Evolutionary conservation across 2,888 invertebrate species (phyloP), one percentile per base, ranked within the genome.

Genomic region (Phalera bucephala): DNA sequence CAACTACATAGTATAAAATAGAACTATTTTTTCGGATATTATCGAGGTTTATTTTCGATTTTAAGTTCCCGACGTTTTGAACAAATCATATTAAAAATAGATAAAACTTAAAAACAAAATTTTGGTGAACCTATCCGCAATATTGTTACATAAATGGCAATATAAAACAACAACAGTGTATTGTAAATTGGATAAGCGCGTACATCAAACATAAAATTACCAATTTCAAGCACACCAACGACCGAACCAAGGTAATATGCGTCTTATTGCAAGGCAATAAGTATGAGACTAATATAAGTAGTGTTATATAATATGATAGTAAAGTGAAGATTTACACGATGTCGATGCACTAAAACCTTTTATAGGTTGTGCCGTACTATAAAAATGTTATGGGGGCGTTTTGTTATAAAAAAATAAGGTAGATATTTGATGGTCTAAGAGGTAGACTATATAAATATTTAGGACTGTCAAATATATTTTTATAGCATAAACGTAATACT

Each of bases 301-400:
- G 22, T 44, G 41, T 47, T 45, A 49, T 41, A 41, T 48, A 55
- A 60, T 53, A 56, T 48, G 54, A 52, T 49, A 64, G 40, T 64
- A 62, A 66, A 65, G 38, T 31, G 52, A 61, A 64, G 65, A 64
- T 71, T 69, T 66, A 64, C 65, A 60, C 62, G 63, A 67, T 70
- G 66, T 65, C 64, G 49, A 48, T 54, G 52, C 58, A 65, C 66
- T 80, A 72, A 80, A 57, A 72, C 64, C 58, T 63, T 81, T 82
- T 83, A 83, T 72, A 58, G 65, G 63, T 67, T 72, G 74, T 76
- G 73, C 71, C 62, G 49, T 64, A 70, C 79, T 67, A 80, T 85
- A 85, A 83, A 84, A 84, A 79, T 66, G 75, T 83, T 83, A 85
- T 77, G 73, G 67, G 72, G 67, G 45, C 71, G 62, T 70, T 77